These are phyloP conservation scores for Nannobrachium achirus DNA, from an alignment of 2,113 vertebrate genomes.

Conservation along the genomic window DNA sequence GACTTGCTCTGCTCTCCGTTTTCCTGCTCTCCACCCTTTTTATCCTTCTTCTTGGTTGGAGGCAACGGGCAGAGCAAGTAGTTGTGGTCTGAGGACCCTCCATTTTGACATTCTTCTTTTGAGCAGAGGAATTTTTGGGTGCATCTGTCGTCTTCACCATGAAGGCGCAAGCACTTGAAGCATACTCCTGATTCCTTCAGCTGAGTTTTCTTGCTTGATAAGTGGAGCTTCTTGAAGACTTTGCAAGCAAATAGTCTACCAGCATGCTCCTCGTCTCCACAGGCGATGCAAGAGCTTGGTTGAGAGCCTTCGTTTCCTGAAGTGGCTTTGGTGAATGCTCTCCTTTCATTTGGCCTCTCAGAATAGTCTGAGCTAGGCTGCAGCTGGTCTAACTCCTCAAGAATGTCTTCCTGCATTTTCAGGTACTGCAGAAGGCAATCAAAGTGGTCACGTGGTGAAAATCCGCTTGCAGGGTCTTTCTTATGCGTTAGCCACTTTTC, in stretches of 20 bases:
- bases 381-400: too few relatives aligned
- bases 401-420: too few relatives aligned
- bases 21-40: not conserved
- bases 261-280: slow-evolving; percentile 17
- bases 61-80: not conserved
- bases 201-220: slow-evolving; percentile 1
- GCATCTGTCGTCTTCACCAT: slow-evolving; percentile 2
- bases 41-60: not conserved
- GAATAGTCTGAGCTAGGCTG: not conserved
- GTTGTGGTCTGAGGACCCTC: not conserved
- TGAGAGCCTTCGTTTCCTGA: slow-evolving; percentile 4
- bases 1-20: not conserved
- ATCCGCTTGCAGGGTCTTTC: too few relatives aligned
- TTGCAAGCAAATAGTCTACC: slow-evolving; percentile 26
- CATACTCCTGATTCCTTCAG: slow-evolving; percentile 8
- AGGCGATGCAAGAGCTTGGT: slow-evolving; percentile 9
- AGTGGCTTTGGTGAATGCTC: slow-evolving; percentile 11
- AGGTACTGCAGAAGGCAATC: too few relatives aligned
- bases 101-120: slow-evolving; percentile 17
- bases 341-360: too few relatives aligned
- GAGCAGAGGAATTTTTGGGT: slow-evolving; percentile 10
- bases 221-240: slow-evolving; percentile 3
- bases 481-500: too few relatives aligned
- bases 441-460: too few relatives aligned
- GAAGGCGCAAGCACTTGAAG: slow-evolving; percentile 10